Evolutionary conservation across 2,797 vertebrate genomes (phyloP), one percentile per base, ranked within the genome.

Genomic region (Chelon labrosus): DNA sequence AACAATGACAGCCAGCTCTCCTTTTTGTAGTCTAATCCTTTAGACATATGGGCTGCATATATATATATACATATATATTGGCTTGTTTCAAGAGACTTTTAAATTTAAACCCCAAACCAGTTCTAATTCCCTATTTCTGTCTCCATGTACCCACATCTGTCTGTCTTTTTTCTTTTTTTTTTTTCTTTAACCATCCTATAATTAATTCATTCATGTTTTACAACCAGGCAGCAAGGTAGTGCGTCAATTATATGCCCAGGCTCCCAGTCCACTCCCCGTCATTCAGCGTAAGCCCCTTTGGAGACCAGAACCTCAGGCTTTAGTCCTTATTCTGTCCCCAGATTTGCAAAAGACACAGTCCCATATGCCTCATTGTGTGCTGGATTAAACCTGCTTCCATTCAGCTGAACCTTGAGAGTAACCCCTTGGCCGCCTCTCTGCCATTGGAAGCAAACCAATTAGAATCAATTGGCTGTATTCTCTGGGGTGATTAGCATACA

Each of bases 401-500:
- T 88, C 81, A 90, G 64, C 27, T 4, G 4, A 70, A 67, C 87
- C 86, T 79, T 81, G 78, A 88, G 88, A 87, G 85, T 62, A 75
- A 75, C 75, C 87, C 81, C 79, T 70, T 51, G 73, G 82, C 84
- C 69, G 65, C 84, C 80, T 85, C 86, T 65, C 84, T 12, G 46
- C 87, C 77, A 86, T 78, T 87, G 87, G 88, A 91, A 73, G 84
- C 70, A 83, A 83, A 88, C 88, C 90, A 91, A 91, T 91, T 92
- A 93, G 89, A 89, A 85, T 93, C 88, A 91, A 89, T 91, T 82
- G 91, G 86, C 67, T 13, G 84, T 83, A 87, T 87, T 90, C 91
- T 91, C 89, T 61, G 83, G 86, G 88, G 89, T 73, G 88, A 92
- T 93, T 90, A 93, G 82, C 90, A 90, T 91, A 89, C 85, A 77